Percentiles rank a stretch among this genome's conserved stretches.
These are phyloP conservation scores for Adelognathus sp. DNA, from an alignment of 2,888 invertebrate genomes.

Conservation along the genomic window DNA sequence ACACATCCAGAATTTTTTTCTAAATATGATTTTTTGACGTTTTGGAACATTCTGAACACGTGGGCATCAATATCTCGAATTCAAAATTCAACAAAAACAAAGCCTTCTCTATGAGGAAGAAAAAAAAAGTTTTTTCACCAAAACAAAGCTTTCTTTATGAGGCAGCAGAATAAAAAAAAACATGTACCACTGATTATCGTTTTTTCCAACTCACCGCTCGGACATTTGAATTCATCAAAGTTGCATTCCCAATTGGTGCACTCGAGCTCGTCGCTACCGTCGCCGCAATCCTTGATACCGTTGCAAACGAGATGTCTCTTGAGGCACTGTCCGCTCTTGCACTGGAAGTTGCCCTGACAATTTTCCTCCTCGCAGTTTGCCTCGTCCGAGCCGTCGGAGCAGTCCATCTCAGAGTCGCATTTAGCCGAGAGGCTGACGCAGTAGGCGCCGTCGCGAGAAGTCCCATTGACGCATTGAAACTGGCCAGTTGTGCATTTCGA, in stretches of 20 bases:
- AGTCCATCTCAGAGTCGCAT: conserved; percentile 85
- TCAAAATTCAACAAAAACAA: too few species aligned
- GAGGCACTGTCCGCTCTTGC: conserved; percentile 84
- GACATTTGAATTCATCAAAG: conserved; percentile 84
- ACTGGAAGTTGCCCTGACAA: conserved; percentile 85
- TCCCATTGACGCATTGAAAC: conserved; percentile 84
- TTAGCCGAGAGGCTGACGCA: conserved; percentile 82
- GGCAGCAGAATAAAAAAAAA: too few species aligned
- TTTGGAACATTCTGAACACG: too few species aligned
- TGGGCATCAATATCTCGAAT: too few species aligned
- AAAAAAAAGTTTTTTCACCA: neutral
- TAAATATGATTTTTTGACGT: too few species aligned
- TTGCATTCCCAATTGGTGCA: conserved; percentile 83
- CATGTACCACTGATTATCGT: too few species aligned
- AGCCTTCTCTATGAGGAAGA: too few species aligned
- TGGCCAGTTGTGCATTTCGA: conserved; percentile 84
- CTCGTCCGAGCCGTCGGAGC: conserved; percentile 86
- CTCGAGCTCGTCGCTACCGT: conserved; percentile 84
- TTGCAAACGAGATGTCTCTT: conserved; percentile 85
- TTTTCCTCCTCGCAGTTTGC: conserved; percentile 82
- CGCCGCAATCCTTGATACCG: conserved; percentile 84
- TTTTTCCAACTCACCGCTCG: conserved; percentile 68
- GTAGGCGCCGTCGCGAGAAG: conserved; percentile 83
- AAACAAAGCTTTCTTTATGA: too few species aligned
- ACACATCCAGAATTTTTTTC: too few species aligned